A percentile compares a stretch with the other conserved stretches of the same genome.
Evolutionary conservation across 1,140 invertebrate genomes (phyloP).

Genomic region (Paraescarpia echinospica): DNA sequence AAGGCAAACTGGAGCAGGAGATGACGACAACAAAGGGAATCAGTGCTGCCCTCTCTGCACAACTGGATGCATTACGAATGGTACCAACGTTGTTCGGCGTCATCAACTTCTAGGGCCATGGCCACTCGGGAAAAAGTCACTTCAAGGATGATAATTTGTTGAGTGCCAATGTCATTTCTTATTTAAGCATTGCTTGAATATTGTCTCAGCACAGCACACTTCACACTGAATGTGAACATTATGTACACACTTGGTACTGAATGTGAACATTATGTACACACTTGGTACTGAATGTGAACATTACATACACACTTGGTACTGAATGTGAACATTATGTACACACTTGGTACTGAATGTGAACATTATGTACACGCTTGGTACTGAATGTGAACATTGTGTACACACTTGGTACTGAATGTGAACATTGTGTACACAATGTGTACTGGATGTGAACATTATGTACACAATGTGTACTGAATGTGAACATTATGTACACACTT

Average conservation of each 20-base stretch:
- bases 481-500: not conserved
- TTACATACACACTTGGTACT: not conserved
- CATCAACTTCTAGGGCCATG: conserved; percentile 40
- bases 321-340: not conserved
- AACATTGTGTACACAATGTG: not conserved
- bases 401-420: not conserved
- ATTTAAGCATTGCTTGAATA: not conserved
- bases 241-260: not conserved
- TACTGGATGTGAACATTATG: not conserved
- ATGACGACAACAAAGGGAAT: conserved; percentile 38
- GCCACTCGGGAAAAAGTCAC: not conserved
- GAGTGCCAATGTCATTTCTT: not conserved
- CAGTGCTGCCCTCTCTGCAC: conserved; percentile 37
- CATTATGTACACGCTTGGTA: not conserved
- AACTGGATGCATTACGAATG: conserved; percentile 51
- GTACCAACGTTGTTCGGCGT: conserved; percentile 54
- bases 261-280: not conserved
- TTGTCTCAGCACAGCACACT: not conserved
- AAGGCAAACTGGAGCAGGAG: conserved; percentile 47
- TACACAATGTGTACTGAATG: no score
- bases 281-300: not conserved
- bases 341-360: not conserved
- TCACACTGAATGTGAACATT: not conserved
- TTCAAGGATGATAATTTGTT: not conserved
- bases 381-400: not conserved